Conservation (phyloP, 2,888 invertebrate genomes). For the Mythimna vitellina region DNA sequence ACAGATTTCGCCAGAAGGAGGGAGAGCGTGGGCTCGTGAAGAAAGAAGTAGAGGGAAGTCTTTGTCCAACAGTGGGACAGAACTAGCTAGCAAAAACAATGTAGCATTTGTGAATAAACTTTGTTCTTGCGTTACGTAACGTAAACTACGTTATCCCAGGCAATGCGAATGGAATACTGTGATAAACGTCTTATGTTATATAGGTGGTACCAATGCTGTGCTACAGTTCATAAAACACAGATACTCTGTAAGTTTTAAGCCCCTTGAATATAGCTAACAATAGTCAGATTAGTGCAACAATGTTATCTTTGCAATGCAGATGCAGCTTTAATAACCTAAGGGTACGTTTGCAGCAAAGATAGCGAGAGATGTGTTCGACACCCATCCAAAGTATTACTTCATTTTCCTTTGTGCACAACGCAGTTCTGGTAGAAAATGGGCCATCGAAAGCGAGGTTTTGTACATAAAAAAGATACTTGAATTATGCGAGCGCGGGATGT, state of each 20-base stretch:
- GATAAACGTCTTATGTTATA: not conserved
- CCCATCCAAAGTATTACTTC: no score
- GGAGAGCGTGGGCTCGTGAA: no score
- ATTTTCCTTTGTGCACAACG: no score
- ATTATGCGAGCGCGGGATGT: not conserved
- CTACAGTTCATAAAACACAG: not conserved
- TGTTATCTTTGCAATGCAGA: constrained; percentile 42
- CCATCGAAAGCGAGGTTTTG: not conserved
- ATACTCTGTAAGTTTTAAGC: constrained; percentile 1
- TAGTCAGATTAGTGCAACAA: constrained; percentile 19
- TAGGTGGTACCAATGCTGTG: not conserved
- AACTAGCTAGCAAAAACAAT: no score
- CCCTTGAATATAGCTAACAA: constrained; percentile 13
- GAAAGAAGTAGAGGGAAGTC: no score
- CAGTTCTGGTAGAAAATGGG: no score
- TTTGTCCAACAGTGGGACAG: no score
- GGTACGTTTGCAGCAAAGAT: not conserved
- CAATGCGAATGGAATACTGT: not conserved
- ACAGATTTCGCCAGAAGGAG: no score
- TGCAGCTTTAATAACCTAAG: constrained; percentile 16
- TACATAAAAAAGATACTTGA: not conserved
- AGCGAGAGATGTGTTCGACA: not conserved
- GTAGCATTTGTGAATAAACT: not conserved
- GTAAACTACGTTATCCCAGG: not conserved
- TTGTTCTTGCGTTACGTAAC: not conserved